These are phyloP conservation scores for Pseudomugil gertrudae DNA, from an alignment of 2,797 vertebrate species.

Conservation along the genomic window DNA sequence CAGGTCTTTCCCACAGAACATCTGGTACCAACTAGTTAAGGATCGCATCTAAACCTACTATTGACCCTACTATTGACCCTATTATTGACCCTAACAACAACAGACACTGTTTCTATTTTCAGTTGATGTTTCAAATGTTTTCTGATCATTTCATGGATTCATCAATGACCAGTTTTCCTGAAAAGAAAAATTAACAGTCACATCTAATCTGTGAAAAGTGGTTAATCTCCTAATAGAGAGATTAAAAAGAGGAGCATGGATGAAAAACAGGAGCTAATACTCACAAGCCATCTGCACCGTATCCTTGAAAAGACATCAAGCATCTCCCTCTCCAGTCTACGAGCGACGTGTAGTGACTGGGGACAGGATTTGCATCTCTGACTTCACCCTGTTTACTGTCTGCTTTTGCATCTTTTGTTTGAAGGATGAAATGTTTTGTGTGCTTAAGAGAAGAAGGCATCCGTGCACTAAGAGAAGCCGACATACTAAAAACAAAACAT, in stretches of 20 bases:
- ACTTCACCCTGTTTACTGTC: slow-evolving; percentile 67
- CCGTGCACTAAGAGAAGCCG: slow-evolving; percentile 46
- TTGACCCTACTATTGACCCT: too few relatives aligned
- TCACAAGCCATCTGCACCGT: slow-evolving; percentile 56
- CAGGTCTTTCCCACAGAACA: too few relatives aligned
- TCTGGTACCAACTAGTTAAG: too few relatives aligned
- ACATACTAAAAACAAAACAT: slow-evolving; percentile 50
- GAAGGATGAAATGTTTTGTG: slow-evolving; percentile 66
- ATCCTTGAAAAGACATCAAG: slow-evolving; percentile 65
- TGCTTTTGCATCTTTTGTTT: slow-evolving; percentile 71
- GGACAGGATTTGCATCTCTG: slow-evolving; percentile 69
- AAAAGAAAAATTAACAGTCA: slow-evolving; percentile 71
- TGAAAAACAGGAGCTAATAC: slow-evolving; percentile 52
- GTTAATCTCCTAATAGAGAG: slow-evolving; percentile 67
- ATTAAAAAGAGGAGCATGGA: slow-evolving; percentile 58
- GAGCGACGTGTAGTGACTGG: slow-evolving; percentile 46
- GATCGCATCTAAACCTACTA: slow-evolving; percentile 10
- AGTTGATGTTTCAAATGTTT: slow-evolving; percentile 36
- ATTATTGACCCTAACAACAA: too few relatives aligned
- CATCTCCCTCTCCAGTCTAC: slow-evolving; percentile 53
- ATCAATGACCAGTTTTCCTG: slow-evolving; percentile 65
- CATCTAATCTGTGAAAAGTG: slow-evolving; percentile 72
- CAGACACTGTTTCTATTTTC: slow-evolving; percentile 27
- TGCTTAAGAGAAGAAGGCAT: slow-evolving; percentile 42
- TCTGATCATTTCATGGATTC: slow-evolving; percentile 23